These are phyloP conservation scores for Lordiphosa stackelbergi DNA, from an alignment of 1,140 invertebrate genomes.

Conservation along the genomic window DNA sequence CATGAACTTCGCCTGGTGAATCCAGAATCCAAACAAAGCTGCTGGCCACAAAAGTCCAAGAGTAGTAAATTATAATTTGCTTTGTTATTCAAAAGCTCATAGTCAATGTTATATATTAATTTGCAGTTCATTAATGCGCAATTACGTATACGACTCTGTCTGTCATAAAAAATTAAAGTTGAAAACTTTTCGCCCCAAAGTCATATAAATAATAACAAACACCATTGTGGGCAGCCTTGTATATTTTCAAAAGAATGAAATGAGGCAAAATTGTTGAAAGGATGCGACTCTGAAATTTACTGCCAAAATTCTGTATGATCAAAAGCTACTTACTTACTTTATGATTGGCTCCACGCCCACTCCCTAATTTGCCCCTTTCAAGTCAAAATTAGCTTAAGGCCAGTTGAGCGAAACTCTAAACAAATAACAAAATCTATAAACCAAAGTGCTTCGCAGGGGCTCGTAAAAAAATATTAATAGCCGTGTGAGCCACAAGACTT, in stretches of 20 bases:
- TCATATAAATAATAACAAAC: slow-evolving; percentile 37
- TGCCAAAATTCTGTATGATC: slow-evolving; percentile 1
- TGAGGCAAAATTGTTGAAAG: neutral
- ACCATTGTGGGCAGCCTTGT: neutral
- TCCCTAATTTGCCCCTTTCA: neutral
- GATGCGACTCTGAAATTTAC: no score
- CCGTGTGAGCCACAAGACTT: slow-evolving; percentile 31
- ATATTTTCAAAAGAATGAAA: neutral
- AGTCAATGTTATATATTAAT: slow-evolving; percentile 46
- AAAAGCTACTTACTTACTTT: neutral
- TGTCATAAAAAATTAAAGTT: slow-evolving; percentile 19
- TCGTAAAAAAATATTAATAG: slow-evolving; percentile 47
- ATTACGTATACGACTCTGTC: slow-evolving; percentile 28
- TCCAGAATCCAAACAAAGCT: slow-evolving; percentile 2
- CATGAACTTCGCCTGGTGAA: slow-evolving; percentile 38
- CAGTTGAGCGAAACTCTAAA: slow-evolving; percentile 22
- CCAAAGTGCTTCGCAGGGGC: slow-evolving; percentile 5
- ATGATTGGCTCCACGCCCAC: neutral
- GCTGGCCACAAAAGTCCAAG: slow-evolving; percentile 20
- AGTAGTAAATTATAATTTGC: slow-evolving; percentile 37
- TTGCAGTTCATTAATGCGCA: slow-evolving; percentile 47
- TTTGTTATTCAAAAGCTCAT: slow-evolving; percentile 14
- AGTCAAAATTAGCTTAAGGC: slow-evolving; percentile 7
- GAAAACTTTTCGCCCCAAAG: slow-evolving; percentile 32
- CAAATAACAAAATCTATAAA: slow-evolving; percentile 28